Base-by-base conservation (phyloP, 1,140 invertebrate species). In the Apolygus lucorum region DNA sequence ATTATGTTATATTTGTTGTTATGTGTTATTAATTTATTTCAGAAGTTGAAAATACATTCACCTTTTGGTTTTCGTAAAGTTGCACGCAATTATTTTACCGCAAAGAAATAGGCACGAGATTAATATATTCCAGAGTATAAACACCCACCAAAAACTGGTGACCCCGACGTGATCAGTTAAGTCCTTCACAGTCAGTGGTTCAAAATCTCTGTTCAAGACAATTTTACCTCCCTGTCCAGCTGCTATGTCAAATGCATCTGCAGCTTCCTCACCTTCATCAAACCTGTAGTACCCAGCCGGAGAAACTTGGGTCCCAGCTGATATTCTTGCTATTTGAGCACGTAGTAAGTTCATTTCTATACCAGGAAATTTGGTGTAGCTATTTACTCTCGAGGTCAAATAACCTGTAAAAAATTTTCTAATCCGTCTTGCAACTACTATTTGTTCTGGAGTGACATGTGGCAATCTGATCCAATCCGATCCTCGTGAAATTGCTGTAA, bases 251-350 rank as follows among this genome's bases (percentile, higher is more conserved):
- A 29, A 28, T 29, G 28, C 27, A n/a, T 66, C 29, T 4, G 17
- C 27, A 2, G 64, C 82, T 28, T 82, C 81, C 69, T 81, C 82
- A 68, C 81, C 83, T 68, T 79, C 81, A 54, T 80, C 82, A 73
- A 88, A 84, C 28, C 81, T 81, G 74, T 83, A 90, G 76, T 84
- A 90, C 0, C 87, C 87, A 68, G 88, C 82, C 0, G 92, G 92
- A 0, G 92, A 92, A 25, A 94, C 84, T 67, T 88, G 85, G 0
- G 91, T 92, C 0, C 83, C 79, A 24, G 90, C 88, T 66, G 87
- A 86, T 70, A 94, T 92, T 67, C 92, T 84, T 8, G 87, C 88
- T 72, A 95, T 90, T 80, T 92, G 87, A 11, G 91, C 89, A 28
- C 91, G 82, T 22, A 95, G 79, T 77, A 90, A 93, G 80, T 94